A percentile compares a stretch with the other conserved stretches of the same genome.
Evolutionary conservation across 2,113 vertebrate genomes (phyloP).

Genomic region (Larimichthys polyactis): DNA sequence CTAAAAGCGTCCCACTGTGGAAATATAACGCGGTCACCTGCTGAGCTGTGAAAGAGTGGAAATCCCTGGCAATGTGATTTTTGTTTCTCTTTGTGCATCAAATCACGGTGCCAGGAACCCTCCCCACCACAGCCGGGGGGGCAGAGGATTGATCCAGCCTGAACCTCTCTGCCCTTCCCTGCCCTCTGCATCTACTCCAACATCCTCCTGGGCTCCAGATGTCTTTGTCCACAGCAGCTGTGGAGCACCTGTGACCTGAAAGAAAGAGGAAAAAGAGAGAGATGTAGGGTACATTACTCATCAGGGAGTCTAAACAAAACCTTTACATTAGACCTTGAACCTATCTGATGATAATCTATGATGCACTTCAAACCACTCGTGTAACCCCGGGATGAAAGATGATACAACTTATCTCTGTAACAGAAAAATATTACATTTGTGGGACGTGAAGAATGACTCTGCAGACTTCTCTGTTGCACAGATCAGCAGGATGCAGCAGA

Average conservation of each 20-base stretch:
- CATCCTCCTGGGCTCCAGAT: slow-evolving; percentile 59
- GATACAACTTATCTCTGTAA: slow-evolving; percentile 25
- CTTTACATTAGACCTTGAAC: slow-evolving; percentile 16
- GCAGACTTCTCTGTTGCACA: slow-evolving; percentile 53
- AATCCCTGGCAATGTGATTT: slow-evolving; percentile 93
- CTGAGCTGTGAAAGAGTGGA: slow-evolving; percentile 85
- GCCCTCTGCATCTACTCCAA: slow-evolving; percentile 19
- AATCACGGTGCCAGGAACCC: slow-evolving; percentile 91
- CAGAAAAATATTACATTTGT: slow-evolving; percentile 16
- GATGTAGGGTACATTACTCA: slow-evolving; percentile 26
- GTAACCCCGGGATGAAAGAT: slow-evolving; percentile 34
- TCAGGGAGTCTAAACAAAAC: slow-evolving; percentile 9
- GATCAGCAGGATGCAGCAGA: slow-evolving; percentile 70
- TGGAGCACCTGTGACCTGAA: slow-evolving; percentile 66
- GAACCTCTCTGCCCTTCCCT: slow-evolving; percentile 47
- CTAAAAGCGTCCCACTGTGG: slow-evolving; percentile 21
- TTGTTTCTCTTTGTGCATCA: slow-evolving; percentile 85
- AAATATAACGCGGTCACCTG: slow-evolving; percentile 54
- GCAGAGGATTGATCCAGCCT: slow-evolving; percentile 45
- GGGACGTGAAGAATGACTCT: slow-evolving; percentile 44
- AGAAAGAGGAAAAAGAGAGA: slow-evolving; percentile 45
- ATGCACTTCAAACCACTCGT: slow-evolving; percentile 18
- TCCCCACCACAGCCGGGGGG: slow-evolving; percentile 79
- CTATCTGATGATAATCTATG: slow-evolving; percentile 30
- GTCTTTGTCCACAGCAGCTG: slow-evolving; percentile 54